A percentile compares a stretch with the other conserved stretches of the same genome.
phyloP scores from a whole-genome alignment of 2,797 vertebrate species.

The Crax fasciolata region DNA sequence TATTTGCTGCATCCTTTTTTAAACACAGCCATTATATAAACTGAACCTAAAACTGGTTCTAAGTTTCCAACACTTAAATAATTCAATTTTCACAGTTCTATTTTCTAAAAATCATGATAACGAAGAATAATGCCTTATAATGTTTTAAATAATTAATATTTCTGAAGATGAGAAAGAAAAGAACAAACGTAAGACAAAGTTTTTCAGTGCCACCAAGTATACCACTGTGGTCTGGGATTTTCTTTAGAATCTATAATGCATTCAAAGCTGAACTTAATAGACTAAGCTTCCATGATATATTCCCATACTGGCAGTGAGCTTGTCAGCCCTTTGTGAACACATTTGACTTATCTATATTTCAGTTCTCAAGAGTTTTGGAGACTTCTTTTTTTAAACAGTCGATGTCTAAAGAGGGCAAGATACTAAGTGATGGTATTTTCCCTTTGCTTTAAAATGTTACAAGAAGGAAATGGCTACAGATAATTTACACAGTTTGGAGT shows the following conservation, averaged over 20 bases:
- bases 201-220: neutral
- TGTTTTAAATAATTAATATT: neutral
- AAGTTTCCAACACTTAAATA: neutral
- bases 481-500: neutral
- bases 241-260: neutral
- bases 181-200: neutral
- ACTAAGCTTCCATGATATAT: neutral
- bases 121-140: neutral
- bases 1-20: constrained; percentile 1
- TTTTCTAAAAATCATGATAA: constrained; percentile 25
- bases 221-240: neutral
- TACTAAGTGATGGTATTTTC: neutral
- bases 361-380: neutral
- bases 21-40: neutral
- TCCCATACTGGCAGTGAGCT: neutral
- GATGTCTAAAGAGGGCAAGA: neutral
- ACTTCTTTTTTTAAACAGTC: neutral
- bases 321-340: neutral
- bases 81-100: neutral
- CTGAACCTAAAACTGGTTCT: neutral
- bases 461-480: neutral
- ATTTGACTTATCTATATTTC: neutral
- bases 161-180: neutral
- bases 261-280: neutral
- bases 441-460: neutral